phyloP scores from a whole-genome alignment of 2,113 vertebrate genomes.

The Perca fluviatilis region DNA sequence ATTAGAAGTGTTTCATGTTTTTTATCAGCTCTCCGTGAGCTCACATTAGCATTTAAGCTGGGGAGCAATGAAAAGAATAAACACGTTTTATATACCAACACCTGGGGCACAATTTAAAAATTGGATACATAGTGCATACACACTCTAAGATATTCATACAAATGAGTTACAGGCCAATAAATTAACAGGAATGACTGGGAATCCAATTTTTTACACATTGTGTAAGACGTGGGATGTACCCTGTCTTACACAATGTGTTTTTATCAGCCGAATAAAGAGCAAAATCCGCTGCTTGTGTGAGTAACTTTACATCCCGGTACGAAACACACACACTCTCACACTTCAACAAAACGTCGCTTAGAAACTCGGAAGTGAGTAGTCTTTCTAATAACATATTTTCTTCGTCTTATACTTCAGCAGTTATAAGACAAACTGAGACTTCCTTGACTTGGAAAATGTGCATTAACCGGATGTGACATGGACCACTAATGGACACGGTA shows the following conservation, averaged over 20 bases:
- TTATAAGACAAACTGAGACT: no score
- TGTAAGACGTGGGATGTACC: no score
- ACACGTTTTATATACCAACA: constrained; percentile 39
- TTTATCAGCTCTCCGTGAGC: constrained; percentile 36
- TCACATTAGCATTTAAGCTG: constrained; percentile 42
- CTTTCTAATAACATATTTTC: no score
- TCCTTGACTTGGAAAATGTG: not conserved
- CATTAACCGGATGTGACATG: not conserved
- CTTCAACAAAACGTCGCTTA: no score
- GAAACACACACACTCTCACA: no score
- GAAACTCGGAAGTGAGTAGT: no score
- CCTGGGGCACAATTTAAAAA: constrained; percentile 12
- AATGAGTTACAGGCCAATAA: not conserved
- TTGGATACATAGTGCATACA: not conserved
- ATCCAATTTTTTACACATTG: not conserved
- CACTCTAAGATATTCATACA: constrained; percentile 35
- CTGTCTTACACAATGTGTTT: no score
- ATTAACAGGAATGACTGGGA: not conserved
- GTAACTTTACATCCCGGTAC: no score
- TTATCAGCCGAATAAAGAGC: no score
- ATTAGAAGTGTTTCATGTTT: constrained; percentile 25
- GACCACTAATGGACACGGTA: not conserved
- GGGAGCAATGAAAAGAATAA: constrained; percentile 12
- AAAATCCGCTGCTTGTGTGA: no score
- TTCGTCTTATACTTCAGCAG: no score